phyloP scores from a whole-genome alignment of 2,888 invertebrate genomes.

The Nemotelus pantherinus region DNA sequence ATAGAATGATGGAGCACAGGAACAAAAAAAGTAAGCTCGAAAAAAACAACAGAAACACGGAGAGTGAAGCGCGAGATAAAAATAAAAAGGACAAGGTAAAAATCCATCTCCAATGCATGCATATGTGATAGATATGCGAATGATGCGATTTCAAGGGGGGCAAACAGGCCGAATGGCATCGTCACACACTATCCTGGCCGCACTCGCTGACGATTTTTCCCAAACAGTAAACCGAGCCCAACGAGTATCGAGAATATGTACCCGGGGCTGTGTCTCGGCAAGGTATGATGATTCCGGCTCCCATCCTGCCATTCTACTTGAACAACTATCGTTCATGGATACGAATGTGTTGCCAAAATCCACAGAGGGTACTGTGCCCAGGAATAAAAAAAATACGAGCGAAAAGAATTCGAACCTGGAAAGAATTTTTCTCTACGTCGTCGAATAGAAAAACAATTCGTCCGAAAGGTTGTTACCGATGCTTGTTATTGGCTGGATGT shows the following conservation, averaged over 20 bases:
- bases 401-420: conserved; percentile 27
- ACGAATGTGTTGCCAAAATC: neutral
- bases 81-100: conserved; percentile 26
- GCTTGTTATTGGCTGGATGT: conserved; percentile 22
- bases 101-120: conserved; percentile 21
- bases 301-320: neutral
- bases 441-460: conserved; percentile 24
- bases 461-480: conserved; percentile 26
- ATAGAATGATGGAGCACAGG: neutral
- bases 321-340: conserved; percentile 30
- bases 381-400: conserved; percentile 8
- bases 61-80: conserved; percentile 26
- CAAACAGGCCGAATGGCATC: neutral
- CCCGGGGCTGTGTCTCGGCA: too few relatives aligned
- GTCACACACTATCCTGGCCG: neutral
- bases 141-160: conserved; percentile 11
- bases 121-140: conserved; percentile 26
- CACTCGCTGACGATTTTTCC: conserved; percentile 4
- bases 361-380: neutral
- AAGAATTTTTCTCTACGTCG: conserved; percentile 3
- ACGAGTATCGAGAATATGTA: neutral
- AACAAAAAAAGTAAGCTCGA: neutral
- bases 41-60: conserved; percentile 7
- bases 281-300: neutral
- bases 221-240: conserved; percentile 2